A percentile compares a stretch with the other conserved stretches of the same genome.
Evolutionary conservation across 2,888 invertebrate genomes (phyloP).

Genomic region (Protophormia terraenovae): DNA sequence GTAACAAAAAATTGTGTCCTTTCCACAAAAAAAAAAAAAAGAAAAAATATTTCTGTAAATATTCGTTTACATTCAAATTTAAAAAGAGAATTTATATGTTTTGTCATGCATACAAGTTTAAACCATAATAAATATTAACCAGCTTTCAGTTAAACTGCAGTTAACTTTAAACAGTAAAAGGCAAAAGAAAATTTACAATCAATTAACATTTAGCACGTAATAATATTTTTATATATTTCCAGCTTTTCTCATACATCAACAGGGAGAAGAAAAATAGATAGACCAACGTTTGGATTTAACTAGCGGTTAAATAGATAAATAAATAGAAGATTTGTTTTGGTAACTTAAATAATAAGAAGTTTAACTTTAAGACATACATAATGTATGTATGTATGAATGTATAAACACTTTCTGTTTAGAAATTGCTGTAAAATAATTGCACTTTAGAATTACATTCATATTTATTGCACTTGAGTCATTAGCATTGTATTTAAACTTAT

Average conservation of each 20-base stretch:
- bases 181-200: conserved; percentile 46
- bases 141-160: conserved; percentile 14
- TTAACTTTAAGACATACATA: not conserved
- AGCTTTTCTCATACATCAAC: not conserved
- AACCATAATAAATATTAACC: conserved; percentile 20
- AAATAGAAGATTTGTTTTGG: not conserved
- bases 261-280: not conserved
- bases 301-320: not conserved
- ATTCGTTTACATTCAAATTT: not conserved
- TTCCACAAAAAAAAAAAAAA: not conserved
- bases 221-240: conserved; percentile 43
- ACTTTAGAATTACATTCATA: not conserved
- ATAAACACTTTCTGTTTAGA: not conserved
- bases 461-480: not conserved
- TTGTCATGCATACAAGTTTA: not conserved
- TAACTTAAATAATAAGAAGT: not conserved
- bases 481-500: not conserved
- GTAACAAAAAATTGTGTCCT: not conserved
- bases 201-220: conserved; percentile 63
- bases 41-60: not conserved
- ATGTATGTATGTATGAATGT: not conserved
- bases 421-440: not conserved
- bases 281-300: not conserved
- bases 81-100: not conserved
- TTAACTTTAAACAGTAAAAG: conserved; percentile 29